Evolutionary conservation across 1,140 invertebrate genomes (phyloP), one percentile per base, ranked within the genome.

Genomic region (Geopemphigus sp.): DNA sequence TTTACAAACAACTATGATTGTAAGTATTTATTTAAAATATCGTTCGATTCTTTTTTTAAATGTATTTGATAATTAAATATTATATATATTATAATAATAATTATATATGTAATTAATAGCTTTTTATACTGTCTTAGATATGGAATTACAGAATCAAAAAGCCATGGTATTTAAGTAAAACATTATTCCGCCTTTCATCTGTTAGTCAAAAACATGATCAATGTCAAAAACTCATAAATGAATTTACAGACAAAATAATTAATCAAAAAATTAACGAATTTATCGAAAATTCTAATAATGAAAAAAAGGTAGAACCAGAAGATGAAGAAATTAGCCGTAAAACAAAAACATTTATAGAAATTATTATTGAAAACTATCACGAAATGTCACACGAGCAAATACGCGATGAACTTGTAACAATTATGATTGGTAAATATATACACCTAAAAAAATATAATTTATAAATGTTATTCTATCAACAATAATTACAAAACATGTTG

Each of bases 401-500:
- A 61, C 63, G 81, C 54, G 81, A 81, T 72, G 81, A 81, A 54
- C 47, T 78, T 45, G 53, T 81, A 1, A 81, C 81, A 8, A 73
- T 81, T 3, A 80, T 82, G 66, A 80, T 81, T 57, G 74, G 74
- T 78, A 26, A 78, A 19, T 74, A 39, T 22, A 5, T 5, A 64
- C 32, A 61, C 17, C 29, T 15, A 29, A 26, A 61, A 24, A 1
- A 5, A 32, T 32, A 19, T 26, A 26, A 19, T 57, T 22, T 57
- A 11, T 57, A 6, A 19, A 54, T 54, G 19, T 14, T 54, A 19
- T 54, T 19, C 53, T 19, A 54, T 54, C 1, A 17, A 54, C 19
- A 54, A 17, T 19, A 54, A 54, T 4, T 54, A 50, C 1, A 50
- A n/a, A n/a, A n/a, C n/a, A n/a, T n/a, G n/a, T n/a, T 50, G 47